These are phyloP conservation scores for Thalassaphorura encarpata DNA, from an alignment of 1,140 invertebrate genomes.

Conservation along the genomic window DNA sequence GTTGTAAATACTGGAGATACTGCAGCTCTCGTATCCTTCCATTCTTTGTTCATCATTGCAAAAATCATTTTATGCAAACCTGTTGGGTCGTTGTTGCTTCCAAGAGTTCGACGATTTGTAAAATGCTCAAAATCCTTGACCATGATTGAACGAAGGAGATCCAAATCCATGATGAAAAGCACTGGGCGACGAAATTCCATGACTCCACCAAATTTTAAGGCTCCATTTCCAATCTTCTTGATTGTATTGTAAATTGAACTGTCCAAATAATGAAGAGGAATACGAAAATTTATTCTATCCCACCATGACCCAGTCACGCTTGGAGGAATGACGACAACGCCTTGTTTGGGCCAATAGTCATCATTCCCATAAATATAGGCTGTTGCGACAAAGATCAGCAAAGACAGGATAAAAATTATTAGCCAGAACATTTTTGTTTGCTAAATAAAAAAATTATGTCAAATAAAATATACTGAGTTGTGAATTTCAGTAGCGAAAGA, in stretches of 20 bases:
- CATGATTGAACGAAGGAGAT: conserved; percentile 42
- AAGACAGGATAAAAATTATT: too few relatives aligned
- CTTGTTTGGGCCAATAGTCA: background rate
- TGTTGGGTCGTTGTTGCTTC: conserved; percentile 29
- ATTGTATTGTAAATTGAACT: background rate
- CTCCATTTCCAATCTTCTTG: background rate
- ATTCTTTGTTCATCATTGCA: conserved; percentile 27
- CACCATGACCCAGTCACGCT: background rate
- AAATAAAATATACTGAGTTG: too few relatives aligned
- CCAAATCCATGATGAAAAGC: conserved; percentile 42
- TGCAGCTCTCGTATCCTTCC: conserved; percentile 34
- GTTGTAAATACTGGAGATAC: conserved; percentile 35
- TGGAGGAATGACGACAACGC: background rate
- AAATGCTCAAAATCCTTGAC: conserved; percentile 46
- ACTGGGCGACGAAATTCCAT: conserved; percentile 41
- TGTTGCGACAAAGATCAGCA: too few relatives aligned
- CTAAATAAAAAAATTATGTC: too few relatives aligned
- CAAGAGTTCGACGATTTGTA: conserved; percentile 37
- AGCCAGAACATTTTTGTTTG: too few relatives aligned
- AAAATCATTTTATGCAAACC: conserved; percentile 13
- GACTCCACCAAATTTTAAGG: conserved; percentile 38
- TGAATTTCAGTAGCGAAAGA: too few relatives aligned
- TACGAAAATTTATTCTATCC: background rate
- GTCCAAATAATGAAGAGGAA: background rate
- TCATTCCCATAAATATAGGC: conserved; percentile 6